Base-by-base conservation (phyloP, 2,113 vertebrate species). In the Actenoides lindsayi region DNA sequence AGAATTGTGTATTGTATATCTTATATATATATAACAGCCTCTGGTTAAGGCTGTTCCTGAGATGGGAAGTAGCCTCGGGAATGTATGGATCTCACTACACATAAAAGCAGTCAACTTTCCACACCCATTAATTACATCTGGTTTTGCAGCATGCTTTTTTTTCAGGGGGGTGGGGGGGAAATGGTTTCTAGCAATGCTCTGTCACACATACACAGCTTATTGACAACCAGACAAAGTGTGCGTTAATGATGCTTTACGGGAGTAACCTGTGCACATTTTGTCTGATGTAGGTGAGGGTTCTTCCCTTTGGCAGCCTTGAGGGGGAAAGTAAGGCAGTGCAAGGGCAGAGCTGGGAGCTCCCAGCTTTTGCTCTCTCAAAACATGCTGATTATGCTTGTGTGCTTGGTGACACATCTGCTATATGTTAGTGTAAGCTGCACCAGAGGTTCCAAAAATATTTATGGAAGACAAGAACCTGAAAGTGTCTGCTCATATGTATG, bases 211-310 rank as follows among this genome's bases (percentile, higher is more conserved):
- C 46, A 27, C 23, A 67, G 21, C 12, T 69, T 28, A 10, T 16
- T 57, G 46, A 24, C 12, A 69, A 31, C 2, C 24, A 27, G 37
- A 19, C 42, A 59, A 41, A 16, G 9, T 1, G 28, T 28, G 1
- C 14, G 6, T 7, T 46, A 24, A 8, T 0, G 6, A 39, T 21
- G 9, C 14, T 63, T 57, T 54, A 62, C 1, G 3, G 50, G 14
- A 76, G 8, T 7, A 54, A 67, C 15, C 18, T 31, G 7, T 31
- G 28, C 0, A 0, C 0, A 0, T 33, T 54, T 6, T 51, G 30
- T 33, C 30, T 5, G 0, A 13, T 37, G 10, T 24, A 86, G 46
- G 9, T 0, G 0, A 59, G 11, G 16, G 3, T 3, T 41, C 10
- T 69, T 13, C 33, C 8, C 8, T 85, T 56, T 46, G 16, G 5